Percentiles rank a stretch among this genome's conserved stretches.
These are phyloP conservation scores for Tetramorium simillimum DNA, from an alignment of 1,140 invertebrate genomes.

Conservation along the genomic window DNA sequence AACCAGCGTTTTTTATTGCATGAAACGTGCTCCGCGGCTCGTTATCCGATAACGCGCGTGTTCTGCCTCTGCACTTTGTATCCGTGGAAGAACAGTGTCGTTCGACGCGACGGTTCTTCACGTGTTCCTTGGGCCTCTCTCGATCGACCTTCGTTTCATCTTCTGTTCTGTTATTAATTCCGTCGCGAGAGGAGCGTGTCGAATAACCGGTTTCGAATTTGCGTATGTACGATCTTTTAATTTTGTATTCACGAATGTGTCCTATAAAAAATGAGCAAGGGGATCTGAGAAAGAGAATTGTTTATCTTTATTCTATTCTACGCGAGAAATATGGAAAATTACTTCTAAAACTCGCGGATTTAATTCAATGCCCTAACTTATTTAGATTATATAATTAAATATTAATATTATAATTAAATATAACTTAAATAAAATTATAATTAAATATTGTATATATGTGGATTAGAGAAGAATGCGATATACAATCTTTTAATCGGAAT, in stretches of 20 bases:
- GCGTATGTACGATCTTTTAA: constrained; percentile 21
- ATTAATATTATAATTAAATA: background rate
- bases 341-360: background rate
- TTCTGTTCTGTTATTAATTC: constrained; percentile 39
- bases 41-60: constrained; percentile 23
- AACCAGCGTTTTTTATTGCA: constrained; percentile 25
- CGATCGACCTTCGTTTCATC: constrained; percentile 37
- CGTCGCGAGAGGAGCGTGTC: constrained; percentile 24
- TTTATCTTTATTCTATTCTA: background rate
- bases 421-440: no score
- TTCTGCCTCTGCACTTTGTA: constrained; percentile 2
- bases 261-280: background rate
- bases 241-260: constrained; percentile 21
- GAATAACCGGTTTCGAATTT: constrained; percentile 28
- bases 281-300: background rate
- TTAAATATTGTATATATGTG: background rate
- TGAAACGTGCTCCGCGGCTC: constrained; percentile 30
- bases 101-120: background rate
- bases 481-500: background rate
- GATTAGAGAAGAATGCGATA: background rate
- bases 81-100: background rate
- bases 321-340: no score
- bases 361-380: background rate
- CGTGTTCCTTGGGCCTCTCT: background rate
- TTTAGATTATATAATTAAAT: background rate